Percentiles rank a stretch among this genome's conserved stretches.
Evolutionary conservation across 2,113 vertebrate species (phyloP).

Genomic region (Propithecus coquereli): DNA sequence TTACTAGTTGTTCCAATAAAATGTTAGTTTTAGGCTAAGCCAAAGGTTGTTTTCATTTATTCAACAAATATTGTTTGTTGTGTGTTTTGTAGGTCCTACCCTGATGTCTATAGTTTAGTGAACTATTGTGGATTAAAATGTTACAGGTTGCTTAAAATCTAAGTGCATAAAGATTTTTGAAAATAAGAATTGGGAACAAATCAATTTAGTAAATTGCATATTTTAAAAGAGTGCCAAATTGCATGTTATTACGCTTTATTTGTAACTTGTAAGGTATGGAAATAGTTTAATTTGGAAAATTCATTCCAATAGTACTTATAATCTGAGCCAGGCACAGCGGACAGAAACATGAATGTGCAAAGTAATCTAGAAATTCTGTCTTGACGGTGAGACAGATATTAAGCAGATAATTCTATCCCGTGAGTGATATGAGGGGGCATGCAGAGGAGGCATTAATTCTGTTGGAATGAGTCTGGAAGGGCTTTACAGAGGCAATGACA

Average conservation of each 20-base stretch:
- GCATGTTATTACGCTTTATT: not conserved
- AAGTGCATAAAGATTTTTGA: not conserved
- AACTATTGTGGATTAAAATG: not conserved
- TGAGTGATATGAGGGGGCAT: no score
- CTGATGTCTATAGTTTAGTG: not conserved
- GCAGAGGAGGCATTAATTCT: not conserved
- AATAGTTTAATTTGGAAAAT: not conserved
- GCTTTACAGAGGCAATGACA: not conserved
- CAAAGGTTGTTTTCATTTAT: not conserved
- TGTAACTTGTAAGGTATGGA: not conserved
- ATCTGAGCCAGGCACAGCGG: not conserved
- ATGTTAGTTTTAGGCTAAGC: slow-evolving; percentile 18
- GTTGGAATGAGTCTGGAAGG: not conserved
- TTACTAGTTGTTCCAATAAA: not conserved
- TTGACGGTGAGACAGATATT: not conserved
- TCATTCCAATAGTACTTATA: not conserved
- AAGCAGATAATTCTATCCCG: not conserved
- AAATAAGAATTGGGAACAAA: not conserved
- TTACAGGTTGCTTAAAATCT: slow-evolving; percentile 10
- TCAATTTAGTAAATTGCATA: not conserved
- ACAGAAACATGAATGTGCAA: not conserved
- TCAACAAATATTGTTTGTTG: not conserved
- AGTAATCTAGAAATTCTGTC: not conserved
- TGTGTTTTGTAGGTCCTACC: not conserved
- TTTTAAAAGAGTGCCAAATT: not conserved